Evolutionary conservation across 2,888 invertebrate species (phyloP).

Genomic region (Gasteruption jaculator): DNA sequence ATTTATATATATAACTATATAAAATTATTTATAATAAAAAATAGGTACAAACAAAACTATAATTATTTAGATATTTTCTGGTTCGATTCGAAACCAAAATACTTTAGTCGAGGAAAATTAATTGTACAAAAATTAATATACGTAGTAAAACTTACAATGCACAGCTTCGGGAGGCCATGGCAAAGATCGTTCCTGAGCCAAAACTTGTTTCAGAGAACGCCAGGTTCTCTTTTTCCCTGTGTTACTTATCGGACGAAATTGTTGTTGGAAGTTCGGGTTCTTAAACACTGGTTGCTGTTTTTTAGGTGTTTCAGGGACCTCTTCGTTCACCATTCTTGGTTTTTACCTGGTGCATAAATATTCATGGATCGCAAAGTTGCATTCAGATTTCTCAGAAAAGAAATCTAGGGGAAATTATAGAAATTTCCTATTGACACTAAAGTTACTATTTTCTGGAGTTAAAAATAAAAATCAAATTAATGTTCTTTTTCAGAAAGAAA

Average conservation of each 20-base stretch:
- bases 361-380: not conserved
- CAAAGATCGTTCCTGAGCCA: conserved; percentile 72
- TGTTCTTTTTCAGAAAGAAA: not conserved
- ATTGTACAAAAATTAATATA: too few species aligned
- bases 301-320: conserved; percentile 35
- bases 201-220: conserved; percentile 85
- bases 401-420: too few species aligned
- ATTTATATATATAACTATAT: too few species aligned
- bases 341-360: conserved; percentile 18
- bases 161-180: conserved; percentile 75
- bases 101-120: too few species aligned
- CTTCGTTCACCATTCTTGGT: conserved; percentile 41
- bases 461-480: too few species aligned
- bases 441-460: too few species aligned
- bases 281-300: conserved; percentile 42
- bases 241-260: conserved; percentile 41
- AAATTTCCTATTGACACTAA: too few species aligned
- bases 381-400: too few species aligned
- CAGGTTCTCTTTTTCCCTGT: conserved; percentile 73
- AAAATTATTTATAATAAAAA: too few species aligned
- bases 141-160: conserved; percentile 66
- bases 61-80: too few species aligned
- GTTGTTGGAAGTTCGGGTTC: conserved; percentile 41
- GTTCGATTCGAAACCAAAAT: too few species aligned
- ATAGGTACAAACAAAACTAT: too few species aligned